Evolutionary conservation across 1,140 invertebrate species (phyloP).

Genomic region (Drosophila biarmipes): DNA sequence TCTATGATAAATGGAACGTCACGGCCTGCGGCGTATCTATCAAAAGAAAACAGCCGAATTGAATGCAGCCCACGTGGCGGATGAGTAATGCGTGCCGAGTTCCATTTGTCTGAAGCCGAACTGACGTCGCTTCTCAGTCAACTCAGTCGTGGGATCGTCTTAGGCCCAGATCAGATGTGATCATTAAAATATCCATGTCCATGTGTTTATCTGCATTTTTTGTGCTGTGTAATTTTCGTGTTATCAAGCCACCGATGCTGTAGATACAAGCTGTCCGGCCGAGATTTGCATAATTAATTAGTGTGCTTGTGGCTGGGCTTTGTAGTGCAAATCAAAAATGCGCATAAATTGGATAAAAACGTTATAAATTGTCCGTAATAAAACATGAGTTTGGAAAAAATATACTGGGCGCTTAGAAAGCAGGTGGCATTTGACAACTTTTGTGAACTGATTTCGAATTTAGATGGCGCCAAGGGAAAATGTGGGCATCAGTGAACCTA

Average conservation of each 20-base stretch:
- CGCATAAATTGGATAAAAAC: constrained; percentile 73
- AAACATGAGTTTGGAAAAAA: constrained; percentile 60
- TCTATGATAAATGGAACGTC: constrained; percentile 78
- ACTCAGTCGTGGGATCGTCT: constrained; percentile 10
- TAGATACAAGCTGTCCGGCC: constrained; percentile 60
- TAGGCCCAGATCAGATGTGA: constrained; percentile 27
- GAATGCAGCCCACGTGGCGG: constrained; percentile 64
- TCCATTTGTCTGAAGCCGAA: constrained; percentile 4
- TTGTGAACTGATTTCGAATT: not conserved
- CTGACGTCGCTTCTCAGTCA: constrained; percentile 23
- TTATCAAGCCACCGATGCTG: constrained; percentile 55
- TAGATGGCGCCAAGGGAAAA: not conserved
- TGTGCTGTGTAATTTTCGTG: constrained; percentile 43
- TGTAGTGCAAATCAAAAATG: constrained; percentile 81
- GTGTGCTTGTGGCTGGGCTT: constrained; percentile 64
- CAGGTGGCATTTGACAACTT: constrained; percentile 63
- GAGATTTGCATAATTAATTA: constrained; percentile 81
- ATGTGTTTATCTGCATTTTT: constrained; percentile 3
- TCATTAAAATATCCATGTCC: constrained; percentile 36
- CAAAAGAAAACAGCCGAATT: constrained; percentile 43
- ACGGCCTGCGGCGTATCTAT: constrained; percentile 72
- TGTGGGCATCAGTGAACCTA: not conserved
- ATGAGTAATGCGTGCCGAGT: constrained; percentile 62
- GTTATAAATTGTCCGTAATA: constrained; percentile 76
- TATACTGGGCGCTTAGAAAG: constrained; percentile 30